phyloP scores from a whole-genome alignment of 92 coral and sea anemone genomes.

The Galaxea fascicularis region DNA sequence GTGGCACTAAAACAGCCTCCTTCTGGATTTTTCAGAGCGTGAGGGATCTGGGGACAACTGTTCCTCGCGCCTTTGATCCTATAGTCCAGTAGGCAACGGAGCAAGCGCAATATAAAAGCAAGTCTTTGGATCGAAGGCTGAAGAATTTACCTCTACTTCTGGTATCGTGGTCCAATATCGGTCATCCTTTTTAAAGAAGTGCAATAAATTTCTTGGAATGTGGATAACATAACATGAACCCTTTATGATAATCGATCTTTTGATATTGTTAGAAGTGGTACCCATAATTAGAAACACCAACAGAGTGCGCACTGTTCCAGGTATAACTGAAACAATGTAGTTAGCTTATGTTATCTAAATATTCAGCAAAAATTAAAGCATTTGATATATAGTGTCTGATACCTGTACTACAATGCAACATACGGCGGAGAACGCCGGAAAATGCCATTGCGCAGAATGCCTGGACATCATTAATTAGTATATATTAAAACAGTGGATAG shows the following conservation, averaged over 20 bases:
- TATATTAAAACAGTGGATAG: too few relatives aligned
- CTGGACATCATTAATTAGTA: too few relatives aligned
- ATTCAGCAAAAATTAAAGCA: neutral
- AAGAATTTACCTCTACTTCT: neutral
- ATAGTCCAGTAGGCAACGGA: neutral
- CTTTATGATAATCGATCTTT: neutral
- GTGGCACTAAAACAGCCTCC: slow-evolving; percentile 76
- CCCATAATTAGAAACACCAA: too few relatives aligned
- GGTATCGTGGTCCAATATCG: neutral
- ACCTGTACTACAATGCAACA: neutral
- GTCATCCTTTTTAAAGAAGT: too few relatives aligned
- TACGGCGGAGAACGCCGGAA: too few relatives aligned
- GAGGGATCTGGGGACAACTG: neutral
- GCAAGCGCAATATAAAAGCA: neutral
- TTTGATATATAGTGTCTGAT: neutral
- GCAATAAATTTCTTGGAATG: too few relatives aligned
- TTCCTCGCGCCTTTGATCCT: neutral
- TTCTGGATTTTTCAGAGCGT: slow-evolving; percentile 74
- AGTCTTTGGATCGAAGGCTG: neutral
- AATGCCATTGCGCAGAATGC: too few relatives aligned
- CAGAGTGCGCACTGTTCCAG: too few relatives aligned
- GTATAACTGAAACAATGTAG: neutral
- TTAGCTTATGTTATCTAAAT: neutral
- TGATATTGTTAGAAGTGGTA: neutral
- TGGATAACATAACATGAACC: neutral